These are phyloP conservation scores for Drosophila suboccidentalis DNA, from an alignment of 2,888 invertebrate genomes.

Conservation along the genomic window DNA sequence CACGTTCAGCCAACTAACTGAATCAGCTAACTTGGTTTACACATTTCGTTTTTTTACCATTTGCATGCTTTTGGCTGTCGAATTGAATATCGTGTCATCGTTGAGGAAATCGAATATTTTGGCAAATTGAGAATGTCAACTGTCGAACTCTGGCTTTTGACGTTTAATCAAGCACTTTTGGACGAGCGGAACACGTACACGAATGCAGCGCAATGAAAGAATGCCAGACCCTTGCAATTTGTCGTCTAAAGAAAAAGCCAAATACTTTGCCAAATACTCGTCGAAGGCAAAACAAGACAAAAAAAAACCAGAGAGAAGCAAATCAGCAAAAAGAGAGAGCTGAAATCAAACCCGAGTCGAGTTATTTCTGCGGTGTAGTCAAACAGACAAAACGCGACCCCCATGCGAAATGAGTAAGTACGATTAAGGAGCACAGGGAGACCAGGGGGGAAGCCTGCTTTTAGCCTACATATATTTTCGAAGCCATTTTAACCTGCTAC, in stretches of 20 bases:
- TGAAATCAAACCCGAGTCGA: conserved; percentile 55
- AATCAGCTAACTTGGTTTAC: conserved; percentile 34
- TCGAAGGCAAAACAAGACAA: conserved; percentile 4
- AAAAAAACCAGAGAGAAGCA: conserved; percentile 48
- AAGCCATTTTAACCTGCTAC: conserved; percentile 1
- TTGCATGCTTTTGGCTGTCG: conserved; percentile 51
- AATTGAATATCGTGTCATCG: conserved; percentile 28
- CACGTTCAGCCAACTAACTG: conserved; percentile 47
- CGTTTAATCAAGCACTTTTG: conserved; percentile 61
- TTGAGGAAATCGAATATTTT: conserved; percentile 38
- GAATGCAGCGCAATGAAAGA: conserved; percentile 53
- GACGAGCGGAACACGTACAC: conserved; percentile 52
- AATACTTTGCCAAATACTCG: conserved; percentile 46
- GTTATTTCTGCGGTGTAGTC: conserved; percentile 45
- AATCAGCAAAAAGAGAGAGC: conserved; percentile 52
- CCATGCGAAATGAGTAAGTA: conserved; percentile 59
- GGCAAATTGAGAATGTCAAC: conserved; percentile 35
- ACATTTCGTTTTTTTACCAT: conserved; percentile 41
- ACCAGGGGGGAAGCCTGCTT: conserved; percentile 2
- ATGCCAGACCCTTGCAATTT: conserved; percentile 68
- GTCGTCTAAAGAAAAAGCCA: conserved; percentile 69
- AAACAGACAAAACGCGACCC: conserved; percentile 56
- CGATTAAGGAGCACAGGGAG: conserved; percentile 8
- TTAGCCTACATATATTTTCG: conserved; percentile 3
- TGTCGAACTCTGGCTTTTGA: conserved; percentile 12